Percentiles rank a stretch among this genome's conserved stretches.
Conservation (phyloP, 2,113 vertebrate genomes). For the Oxyruncus cristatus region DNA sequence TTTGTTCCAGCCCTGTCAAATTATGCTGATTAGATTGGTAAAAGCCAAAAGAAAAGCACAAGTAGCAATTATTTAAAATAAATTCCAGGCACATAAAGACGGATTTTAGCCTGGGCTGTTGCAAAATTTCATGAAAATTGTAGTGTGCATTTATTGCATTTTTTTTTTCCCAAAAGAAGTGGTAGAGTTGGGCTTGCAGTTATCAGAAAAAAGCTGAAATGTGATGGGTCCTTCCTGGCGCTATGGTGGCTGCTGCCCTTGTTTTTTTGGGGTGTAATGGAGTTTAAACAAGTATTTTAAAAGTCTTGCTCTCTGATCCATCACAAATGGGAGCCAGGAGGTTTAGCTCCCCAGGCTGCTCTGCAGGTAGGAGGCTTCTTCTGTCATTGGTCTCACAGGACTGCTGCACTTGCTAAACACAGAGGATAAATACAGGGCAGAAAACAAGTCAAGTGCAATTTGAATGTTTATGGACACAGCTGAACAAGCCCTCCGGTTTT, state of each 20-base stretch:
- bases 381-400: background rate
- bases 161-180: background rate
- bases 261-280: background rate
- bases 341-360: background rate
- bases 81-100: conserved; percentile 35
- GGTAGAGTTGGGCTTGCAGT: background rate
- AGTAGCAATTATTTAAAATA: conserved; percentile 49
- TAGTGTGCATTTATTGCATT: background rate
- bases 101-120: conserved; percentile 13
- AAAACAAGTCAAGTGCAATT: background rate
- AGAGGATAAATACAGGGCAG: background rate
- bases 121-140: background rate
- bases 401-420: background rate
- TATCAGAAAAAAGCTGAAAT: background rate
- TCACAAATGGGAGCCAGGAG: background rate
- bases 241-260: background rate
- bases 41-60: conserved; percentile 10
- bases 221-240: background rate
- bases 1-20: conserved; percentile 9
- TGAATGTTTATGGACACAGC: conserved; percentile 17
- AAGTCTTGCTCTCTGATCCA: background rate
- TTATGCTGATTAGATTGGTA: conserved; percentile 42
- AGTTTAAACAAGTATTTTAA: background rate
- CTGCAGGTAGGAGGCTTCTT: background rate
- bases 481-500: conserved; percentile 9